Evolutionary conservation across 2,888 invertebrate genomes (phyloP), one percentile per base, ranked within the genome.

Genomic region (Agonopterix alstromeriana): DNA sequence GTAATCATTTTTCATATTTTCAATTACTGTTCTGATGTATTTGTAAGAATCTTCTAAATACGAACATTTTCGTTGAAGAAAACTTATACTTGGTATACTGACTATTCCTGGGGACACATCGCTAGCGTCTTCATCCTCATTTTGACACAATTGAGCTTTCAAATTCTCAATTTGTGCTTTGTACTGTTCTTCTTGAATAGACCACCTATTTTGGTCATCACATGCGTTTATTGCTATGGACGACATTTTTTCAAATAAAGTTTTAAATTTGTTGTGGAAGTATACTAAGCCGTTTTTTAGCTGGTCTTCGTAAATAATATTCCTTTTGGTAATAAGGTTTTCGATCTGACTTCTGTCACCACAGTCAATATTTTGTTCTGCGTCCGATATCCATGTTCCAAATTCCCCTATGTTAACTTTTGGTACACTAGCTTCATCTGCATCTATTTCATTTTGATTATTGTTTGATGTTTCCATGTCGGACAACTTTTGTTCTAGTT

Each of bases 1-100:
- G 59, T 86, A 73, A 72, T 90, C 85, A 67, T 87, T 87, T 60
- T 85, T 88, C 35, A 90, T 76, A 54, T 91, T 88, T 52, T 91
- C 81, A 60, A 90, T 89, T 40, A 82, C 66, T 2, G 90, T 83
- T 73, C 88, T 82, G 38, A 82, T 74, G 50, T 78, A 70, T 65
- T 74, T 86, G 48, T 86, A 86, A 1, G 76, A 73, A 43, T 86
- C 82, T 64, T 87, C 83, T 54, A 89, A 66, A 65, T 81, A 88
- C 12, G 59, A 61, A 58, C 87, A 77, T 66, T 90, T 88, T 58
- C 83, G 79, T 69, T 85, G 76, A 48, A 87, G 63, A 43, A 56
- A 60, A 36, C 51, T 53, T 7, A 60, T 35, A 45, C 67, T 71
- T 0, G 70, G 73, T 38, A 62, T 60, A 42, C 56, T 57, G 7